Base-by-base conservation (phyloP, 2,113 vertebrate species). In the Motacilla alba region DNA sequence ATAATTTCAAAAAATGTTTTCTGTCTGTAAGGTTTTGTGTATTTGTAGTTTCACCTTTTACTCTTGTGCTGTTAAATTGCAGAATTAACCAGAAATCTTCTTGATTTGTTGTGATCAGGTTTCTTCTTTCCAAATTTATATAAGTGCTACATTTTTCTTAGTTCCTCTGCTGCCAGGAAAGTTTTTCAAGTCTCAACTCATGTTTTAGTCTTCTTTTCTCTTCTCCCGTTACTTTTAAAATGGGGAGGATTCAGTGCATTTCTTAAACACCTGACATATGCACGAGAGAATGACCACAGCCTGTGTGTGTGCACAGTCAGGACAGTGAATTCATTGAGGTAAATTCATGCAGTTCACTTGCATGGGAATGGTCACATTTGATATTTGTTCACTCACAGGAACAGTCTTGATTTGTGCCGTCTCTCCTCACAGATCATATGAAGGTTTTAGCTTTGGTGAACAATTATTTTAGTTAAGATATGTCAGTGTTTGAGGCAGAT, bases 291-390 rank as follows among this genome's bases (percentile, higher is more conserved):
- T 5, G 27, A 39, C 6, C 15, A 1, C 35, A 33, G n/a, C 30
- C 60, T 35, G 6, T 17, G 28, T 11, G 21, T 22, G 20, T 69
- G 2, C 15, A 4, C 15, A 15, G 30, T 13, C 43, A 49, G 16
- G 33, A 20, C 63, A 68, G 28, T 70, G 43, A 53, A 59, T 30
- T 39, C 37, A 3, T 31, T 52, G 21, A 13, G 15, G 7, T 58
- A 14, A 37, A 58, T 67, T 35, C 14, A 31, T 58, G 21, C 12
- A 7, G 5, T 39, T 84, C 53, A 13, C 19, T 9, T 35, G 20
- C 1, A 2, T 0, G 1, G 28, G 11, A 85, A 44, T 9, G 6
- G 9, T 41, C 13, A 3, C 1, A 1, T 53, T 35, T 77, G 50
- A 11, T 35, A 35, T 22, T 46, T 87, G 30, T 74, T 77, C 33